phyloP scores from a whole-genome alignment of 2,888 invertebrate genomes.

The Xanthorhoe spadicearia region DNA sequence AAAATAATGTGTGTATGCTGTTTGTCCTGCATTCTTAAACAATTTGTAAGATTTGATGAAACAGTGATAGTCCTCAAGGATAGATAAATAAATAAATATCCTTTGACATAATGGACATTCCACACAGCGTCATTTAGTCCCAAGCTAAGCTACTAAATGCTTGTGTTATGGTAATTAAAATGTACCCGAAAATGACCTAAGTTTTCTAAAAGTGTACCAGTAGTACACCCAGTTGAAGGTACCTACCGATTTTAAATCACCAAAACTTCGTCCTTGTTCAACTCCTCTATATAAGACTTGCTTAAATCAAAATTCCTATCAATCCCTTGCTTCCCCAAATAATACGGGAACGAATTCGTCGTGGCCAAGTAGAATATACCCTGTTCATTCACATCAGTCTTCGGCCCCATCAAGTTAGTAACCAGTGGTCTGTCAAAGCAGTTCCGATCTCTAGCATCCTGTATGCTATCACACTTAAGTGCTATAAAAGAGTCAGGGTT shows the following conservation, averaged over 20 bases:
- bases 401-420: conserved; percentile 41
- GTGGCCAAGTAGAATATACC: conserved; percentile 57
- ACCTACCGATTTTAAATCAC: conserved; percentile 16
- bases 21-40: too few species aligned
- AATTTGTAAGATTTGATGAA: too few species aligned
- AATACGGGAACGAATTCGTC: conserved; percentile 50
- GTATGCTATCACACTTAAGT: conserved; percentile 48
- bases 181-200: too few species aligned
- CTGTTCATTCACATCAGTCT: conserved; percentile 46
- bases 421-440: conserved; percentile 48
- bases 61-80: too few species aligned
- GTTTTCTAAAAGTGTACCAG: too few species aligned
- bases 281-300: conserved; percentile 1
- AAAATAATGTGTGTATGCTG: too few species aligned
- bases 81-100: too few species aligned
- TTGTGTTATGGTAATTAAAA: too few species aligned
- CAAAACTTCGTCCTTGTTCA: conserved; percentile 31
- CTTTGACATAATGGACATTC: too few species aligned
- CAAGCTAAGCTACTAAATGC: too few species aligned
- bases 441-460: conserved; percentile 46
- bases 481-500: conserved; percentile 47
- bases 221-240: too few species aligned
- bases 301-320: conserved; percentile 47
- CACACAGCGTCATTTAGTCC: too few species aligned
- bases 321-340: conserved; percentile 53